Evolutionary conservation across 1,140 invertebrate genomes (phyloP), one percentile per base, ranked within the genome.

Genomic region (Holcopasites calliopsidis): DNA sequence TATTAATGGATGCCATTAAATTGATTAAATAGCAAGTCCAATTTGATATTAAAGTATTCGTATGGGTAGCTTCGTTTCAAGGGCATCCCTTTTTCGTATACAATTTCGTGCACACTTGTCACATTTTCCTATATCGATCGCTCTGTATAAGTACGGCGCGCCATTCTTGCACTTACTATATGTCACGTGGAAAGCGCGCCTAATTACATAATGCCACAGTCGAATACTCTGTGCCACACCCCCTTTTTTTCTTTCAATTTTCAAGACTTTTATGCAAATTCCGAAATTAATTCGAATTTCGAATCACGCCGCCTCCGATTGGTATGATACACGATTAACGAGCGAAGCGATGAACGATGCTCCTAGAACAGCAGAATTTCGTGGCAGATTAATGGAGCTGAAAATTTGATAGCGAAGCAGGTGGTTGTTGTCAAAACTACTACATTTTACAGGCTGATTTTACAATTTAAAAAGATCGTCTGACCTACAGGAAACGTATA

Each of bases 101-200:
- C 52, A 70, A 52, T 62, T 58, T 52, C 21, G 1, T 10, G 58
- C 26, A 64, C 21, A 69, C 28, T 42, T 75, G 38, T 72, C 70
- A 55, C 42, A 49, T 66, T 26, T 52, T n/a, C n/a, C 58, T 82
- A 79, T 83, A 85, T 85, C 50, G 80, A 85, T 86, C 54, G 61
- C 21, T 55, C 26, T 60, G 42, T 21, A n/a, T n/a, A 52, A 76
- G 61, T 66, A 61, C 21, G 26, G 71, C 77, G 82, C 78, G 80
- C 81, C 80, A 73, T 75, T 80, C 75, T 52, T 61, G 42, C 52
- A 65, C 31, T 62, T 57, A 38, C 21, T 61, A 69, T 47, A 42
- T 73, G 78, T 90, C 89, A 90, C 88, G 89, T 90, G 89, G 85
- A 89, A 86, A 87, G 72, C 79, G 81, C 81, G 77, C 78, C 66